These are phyloP conservation scores for Nasonovia ribisnigri DNA, from an alignment of 2,888 invertebrate genomes.

Conservation along the genomic window DNA sequence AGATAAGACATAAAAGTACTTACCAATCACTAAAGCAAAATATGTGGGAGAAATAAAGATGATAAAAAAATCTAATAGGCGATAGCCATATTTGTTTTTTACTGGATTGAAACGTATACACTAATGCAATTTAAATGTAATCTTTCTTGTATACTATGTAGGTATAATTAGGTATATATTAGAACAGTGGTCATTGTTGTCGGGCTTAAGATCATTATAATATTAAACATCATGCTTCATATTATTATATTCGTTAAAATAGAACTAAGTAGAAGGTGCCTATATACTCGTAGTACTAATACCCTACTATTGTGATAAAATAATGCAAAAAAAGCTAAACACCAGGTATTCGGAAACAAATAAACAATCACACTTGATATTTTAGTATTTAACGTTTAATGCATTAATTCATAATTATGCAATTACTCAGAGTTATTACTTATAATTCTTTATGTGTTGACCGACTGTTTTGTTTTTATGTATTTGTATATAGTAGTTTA, in stretches of 20 bases:
- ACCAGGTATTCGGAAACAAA: background rate
- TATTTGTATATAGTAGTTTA: background rate
- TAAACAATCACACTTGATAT: background rate
- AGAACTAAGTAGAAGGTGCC: background rate
- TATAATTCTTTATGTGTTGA: background rate
- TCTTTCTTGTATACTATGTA: background rate
- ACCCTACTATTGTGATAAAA: background rate
- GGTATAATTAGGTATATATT: too few relatives aligned
- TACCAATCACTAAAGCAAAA: background rate
- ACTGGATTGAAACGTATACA: background rate
- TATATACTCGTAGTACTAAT: background rate
- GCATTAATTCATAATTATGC: background rate
- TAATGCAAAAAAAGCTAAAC: background rate
- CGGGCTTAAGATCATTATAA: too few relatives aligned
- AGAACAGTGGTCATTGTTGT: too few relatives aligned
- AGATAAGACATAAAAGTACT: background rate
- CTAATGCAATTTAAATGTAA: background rate
- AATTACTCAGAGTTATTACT: background rate
- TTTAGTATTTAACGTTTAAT: background rate
- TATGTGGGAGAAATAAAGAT: background rate
- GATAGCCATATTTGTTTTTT: conserved; percentile 7
- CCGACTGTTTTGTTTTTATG: background rate
- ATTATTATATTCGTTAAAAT: background rate
- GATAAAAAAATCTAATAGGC: background rate
- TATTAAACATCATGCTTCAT: background rate